Evolutionary conservation across 2,797 vertebrate species (phyloP).

Genomic region (Lagocephalus sceleratus): DNA sequence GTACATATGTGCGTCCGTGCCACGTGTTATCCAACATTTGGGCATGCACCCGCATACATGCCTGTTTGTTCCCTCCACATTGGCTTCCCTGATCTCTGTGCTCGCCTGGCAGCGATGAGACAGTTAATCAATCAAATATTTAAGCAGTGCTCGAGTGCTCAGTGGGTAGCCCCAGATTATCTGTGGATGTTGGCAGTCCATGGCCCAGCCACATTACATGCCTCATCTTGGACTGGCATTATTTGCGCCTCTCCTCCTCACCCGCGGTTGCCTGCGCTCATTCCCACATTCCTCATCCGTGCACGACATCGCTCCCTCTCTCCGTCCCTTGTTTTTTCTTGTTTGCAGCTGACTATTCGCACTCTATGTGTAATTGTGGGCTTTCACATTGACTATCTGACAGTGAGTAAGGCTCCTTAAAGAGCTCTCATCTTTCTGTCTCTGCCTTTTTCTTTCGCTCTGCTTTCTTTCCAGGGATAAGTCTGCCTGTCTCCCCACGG

Average conservation of each 20-base stretch:
- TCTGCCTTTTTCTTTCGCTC: conserved; percentile 30
- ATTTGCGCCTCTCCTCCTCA: conserved; percentile 16
- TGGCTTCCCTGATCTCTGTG: conserved; percentile 42
- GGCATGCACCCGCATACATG: conserved; percentile 62
- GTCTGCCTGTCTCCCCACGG: conserved; percentile 66
- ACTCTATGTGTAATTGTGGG: conserved; percentile 65
- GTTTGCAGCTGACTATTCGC: conserved; percentile 54
- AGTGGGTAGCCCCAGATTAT: conserved; percentile 78
- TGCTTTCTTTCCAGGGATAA: conserved; percentile 65
- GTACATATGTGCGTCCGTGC: conserved; percentile 52
- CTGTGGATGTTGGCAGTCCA: conserved; percentile 70
- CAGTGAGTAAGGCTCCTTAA: conserved; percentile 70
- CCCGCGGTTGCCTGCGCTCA: conserved; percentile 1
- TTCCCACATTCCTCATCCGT: conserved; percentile 9
- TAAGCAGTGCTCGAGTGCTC: conserved; percentile 79
- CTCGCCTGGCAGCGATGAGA: conserved; percentile 67
- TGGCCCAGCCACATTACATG: conserved; percentile 71
- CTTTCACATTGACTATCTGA: conserved; percentile 73
- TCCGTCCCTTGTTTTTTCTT: conserved; percentile 39
- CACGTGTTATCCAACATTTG: conserved; percentile 67
- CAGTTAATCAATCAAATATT: conserved; percentile 86
- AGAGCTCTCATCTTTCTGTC: conserved; percentile 71
- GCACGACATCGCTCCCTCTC: conserved; percentile 42
- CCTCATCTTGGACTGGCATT: conserved; percentile 66
- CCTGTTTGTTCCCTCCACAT: conserved; percentile 66